Base-by-base conservation (phyloP, 1,140 invertebrate genomes). In the Heliconius melpomene region DNA sequence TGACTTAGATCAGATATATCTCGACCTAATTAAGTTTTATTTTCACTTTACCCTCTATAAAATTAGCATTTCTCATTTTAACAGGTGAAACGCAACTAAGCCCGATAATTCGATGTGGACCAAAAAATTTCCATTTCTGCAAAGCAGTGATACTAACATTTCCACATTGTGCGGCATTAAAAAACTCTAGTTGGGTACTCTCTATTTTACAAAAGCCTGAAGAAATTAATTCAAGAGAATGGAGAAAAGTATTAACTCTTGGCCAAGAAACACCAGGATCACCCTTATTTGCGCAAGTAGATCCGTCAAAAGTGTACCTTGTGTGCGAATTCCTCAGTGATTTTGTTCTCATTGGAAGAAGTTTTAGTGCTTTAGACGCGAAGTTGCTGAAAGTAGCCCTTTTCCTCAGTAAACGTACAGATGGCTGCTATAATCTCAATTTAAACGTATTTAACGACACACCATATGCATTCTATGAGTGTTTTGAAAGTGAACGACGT, bases 181-280 rank as follows among this genome's bases (percentile, higher is more conserved):
- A 93, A 77, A 96, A 98, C 76, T 96, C 97, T 82, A 97, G 97
- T 83, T 98, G 98, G 98, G 96, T 96, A 75, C 95, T 98, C 40
- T 97, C 97, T 72, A 95, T 98, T 36, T 97, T 97, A 90, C 96
- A 97, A 80, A 95, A 95, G 40, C 95, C 95, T 29, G 94, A 95
- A 79, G 94, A 95, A 75, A 93, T 94, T 72, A 95, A 95, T 36
- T 95, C 96, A 72, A 90, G 86, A 76, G 90, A 93, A 79, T 97
- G 97, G 96, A 96, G 97, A 87, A 97, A 97, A 90, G 96, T 98
- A 2, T 96, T 98, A 5, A 98, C 98, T 6, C 95, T 99, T 29
- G 98, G 98, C 16, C 97, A 98, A 93, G 98, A 99, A 95, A 99
- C 98, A 16, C 98, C 99, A 83, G 98, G 99, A 90, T 99, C 98